Percentiles rank a stretch among this genome's conserved stretches.
phyloP scores from a whole-genome alignment of 2,113 vertebrate genomes.

The Acinonyx jubatus region DNA sequence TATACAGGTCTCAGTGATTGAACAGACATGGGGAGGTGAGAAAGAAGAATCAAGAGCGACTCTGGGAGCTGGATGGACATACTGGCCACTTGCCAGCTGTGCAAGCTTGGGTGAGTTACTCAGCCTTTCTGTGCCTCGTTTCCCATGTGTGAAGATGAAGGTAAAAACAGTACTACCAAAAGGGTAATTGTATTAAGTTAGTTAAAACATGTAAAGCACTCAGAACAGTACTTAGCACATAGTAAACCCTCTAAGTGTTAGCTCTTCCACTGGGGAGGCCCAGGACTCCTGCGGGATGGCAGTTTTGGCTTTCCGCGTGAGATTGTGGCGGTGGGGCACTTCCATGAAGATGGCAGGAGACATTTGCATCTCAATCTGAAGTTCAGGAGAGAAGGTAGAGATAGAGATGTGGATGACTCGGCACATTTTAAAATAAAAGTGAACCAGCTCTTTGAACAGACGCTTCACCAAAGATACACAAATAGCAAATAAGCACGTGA shows the following conservation, averaged over 20 bases:
- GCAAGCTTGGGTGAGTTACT: neutral
- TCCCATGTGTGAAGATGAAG: neutral
- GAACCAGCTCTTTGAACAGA: neutral
- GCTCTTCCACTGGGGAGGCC: neutral
- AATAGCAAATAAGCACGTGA: neutral
- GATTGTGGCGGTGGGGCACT: neutral
- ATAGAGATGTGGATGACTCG: neutral
- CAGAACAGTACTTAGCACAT: neutral
- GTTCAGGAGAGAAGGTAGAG: neutral
- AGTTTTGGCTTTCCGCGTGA: neutral
- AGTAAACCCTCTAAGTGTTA: neutral
- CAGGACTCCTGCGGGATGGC: neutral
- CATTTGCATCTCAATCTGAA: neutral
- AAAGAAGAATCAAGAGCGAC: neutral
- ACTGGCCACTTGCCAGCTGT: neutral
- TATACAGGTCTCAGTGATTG: neutral
- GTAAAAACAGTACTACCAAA: neutral
- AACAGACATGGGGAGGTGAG: neutral
- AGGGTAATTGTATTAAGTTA: neutral
- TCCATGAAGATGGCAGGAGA: neutral
- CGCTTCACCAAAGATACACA: neutral
- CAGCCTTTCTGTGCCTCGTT: neutral
- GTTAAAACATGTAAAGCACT: neutral
- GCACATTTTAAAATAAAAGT: neutral
- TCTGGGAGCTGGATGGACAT: neutral